Percentiles rank a stretch among this genome's conserved stretches.
These are phyloP conservation scores for Peromyscus attwateri DNA, from an alignment of 2,797 vertebrate genomes.

Conservation along the genomic window DNA sequence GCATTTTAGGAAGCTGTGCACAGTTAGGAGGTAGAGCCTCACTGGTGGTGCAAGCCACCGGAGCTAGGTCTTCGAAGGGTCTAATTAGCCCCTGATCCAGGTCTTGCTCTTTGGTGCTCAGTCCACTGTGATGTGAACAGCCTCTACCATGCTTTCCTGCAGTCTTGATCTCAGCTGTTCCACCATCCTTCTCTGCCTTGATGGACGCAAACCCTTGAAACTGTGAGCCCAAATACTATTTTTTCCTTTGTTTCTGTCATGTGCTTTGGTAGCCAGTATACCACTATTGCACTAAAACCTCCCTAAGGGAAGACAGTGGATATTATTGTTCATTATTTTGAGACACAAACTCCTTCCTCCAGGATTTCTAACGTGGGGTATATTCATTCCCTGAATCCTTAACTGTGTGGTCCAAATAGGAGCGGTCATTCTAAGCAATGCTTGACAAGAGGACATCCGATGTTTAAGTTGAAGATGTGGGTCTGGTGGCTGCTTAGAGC, in stretches of 20 bases:
- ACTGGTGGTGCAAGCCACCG: fast-evolving
- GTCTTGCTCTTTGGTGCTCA: neutral
- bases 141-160: neutral
- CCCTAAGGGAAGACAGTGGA: neutral
- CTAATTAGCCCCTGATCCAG: neutral
- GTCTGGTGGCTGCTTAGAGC: neutral
- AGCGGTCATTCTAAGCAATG: neutral
- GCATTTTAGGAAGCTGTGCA: neutral
- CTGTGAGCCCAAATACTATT: neutral
- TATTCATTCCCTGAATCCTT: neutral
- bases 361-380: neutral
- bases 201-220: neutral
- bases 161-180: neutral
- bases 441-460: neutral
- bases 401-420: neutral
- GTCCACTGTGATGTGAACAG: neutral
- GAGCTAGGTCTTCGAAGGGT: neutral
- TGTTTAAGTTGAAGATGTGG: neutral
- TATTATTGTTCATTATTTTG: neutral
- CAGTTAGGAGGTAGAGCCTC: neutral
- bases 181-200: neutral
- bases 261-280: neutral
- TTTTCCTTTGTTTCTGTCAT: neutral
- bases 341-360: neutral
- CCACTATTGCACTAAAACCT: neutral